Evolutionary conservation across 1,140 invertebrate species (phyloP), one percentile per base, ranked within the genome.

Genomic region (Apocrypta bakeri): DNA sequence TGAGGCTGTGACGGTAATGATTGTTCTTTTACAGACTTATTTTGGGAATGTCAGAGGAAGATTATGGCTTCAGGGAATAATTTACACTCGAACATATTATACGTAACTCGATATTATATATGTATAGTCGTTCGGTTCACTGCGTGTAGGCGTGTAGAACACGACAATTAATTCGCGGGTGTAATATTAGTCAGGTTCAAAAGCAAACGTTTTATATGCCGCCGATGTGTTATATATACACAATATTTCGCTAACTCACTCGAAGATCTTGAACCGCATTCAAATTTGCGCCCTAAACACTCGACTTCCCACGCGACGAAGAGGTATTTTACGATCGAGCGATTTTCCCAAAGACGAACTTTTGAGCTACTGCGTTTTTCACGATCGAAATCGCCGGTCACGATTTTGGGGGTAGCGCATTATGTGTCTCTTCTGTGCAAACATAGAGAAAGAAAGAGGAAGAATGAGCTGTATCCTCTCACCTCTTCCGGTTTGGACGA

Each of bases 401-500:
- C 29, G 25, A 56, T 69, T 64, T 74, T 24, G 33, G 9, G 24
- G 7, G 74, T 24, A 2, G 4, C 24, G 31, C 56, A 29, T 31
- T 31, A 4, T 21, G 48, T 37, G 24, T 24, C 24, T 37, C 33
- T 37, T 9, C 9, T 9, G 33, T n/a, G 48, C 48, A 56, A 56
- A 56, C 48, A 56, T 4, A 56, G 48, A 21, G 48, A 17, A 17
- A 48, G 7, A 56, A 37, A 37, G 2, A 37, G 33, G 33, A 37
- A 37, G n/a, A 66, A 42, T 42, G 1, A 64, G 21, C 0, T 8
- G 12, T 48, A 29, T 75, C 61, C 40, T 25, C 21, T 63, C 61
- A 81, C 14, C 40, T 81, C 72, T 81, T 69, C 73, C 21, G 63
- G 40, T 81, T 81, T 40, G 31, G 12, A 12, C 14, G 42, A 79